Conservation (phyloP, 2,113 vertebrate species). For the Elaphurus davidianus region DNA sequence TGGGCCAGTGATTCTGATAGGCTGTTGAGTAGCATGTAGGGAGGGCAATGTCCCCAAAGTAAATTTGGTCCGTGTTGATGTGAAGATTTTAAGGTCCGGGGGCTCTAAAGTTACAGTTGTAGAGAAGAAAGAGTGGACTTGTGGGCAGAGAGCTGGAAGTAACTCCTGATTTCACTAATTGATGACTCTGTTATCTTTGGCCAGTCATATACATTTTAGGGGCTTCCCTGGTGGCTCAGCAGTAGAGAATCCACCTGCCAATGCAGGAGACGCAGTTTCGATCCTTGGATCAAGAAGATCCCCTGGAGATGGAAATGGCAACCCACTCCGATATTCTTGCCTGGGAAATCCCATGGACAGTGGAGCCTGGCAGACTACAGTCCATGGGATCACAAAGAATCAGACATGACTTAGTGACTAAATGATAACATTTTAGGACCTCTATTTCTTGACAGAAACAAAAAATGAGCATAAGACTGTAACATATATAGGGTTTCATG, state of each 20-base stretch:
- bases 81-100: background rate
- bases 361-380: background rate
- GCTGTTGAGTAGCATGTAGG: background rate
- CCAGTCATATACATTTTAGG: background rate
- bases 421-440: background rate
- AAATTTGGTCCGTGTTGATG: background rate
- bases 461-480: background rate
- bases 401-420: background rate
- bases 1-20: background rate
- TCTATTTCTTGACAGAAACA: background rate
- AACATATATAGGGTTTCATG: background rate
- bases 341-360: background rate
- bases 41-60: background rate
- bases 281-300: background rate
- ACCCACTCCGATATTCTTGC: background rate
- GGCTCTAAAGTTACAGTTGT: background rate
- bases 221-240: background rate
- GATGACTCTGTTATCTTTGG: background rate
- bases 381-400: background rate
- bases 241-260: background rate
- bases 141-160: background rate
- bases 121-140: background rate
- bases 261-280: background rate
- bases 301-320: background rate
- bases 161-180: background rate